Base-by-base conservation (phyloP, 1,140 invertebrate species). In the Conus ventricosus region DNA sequence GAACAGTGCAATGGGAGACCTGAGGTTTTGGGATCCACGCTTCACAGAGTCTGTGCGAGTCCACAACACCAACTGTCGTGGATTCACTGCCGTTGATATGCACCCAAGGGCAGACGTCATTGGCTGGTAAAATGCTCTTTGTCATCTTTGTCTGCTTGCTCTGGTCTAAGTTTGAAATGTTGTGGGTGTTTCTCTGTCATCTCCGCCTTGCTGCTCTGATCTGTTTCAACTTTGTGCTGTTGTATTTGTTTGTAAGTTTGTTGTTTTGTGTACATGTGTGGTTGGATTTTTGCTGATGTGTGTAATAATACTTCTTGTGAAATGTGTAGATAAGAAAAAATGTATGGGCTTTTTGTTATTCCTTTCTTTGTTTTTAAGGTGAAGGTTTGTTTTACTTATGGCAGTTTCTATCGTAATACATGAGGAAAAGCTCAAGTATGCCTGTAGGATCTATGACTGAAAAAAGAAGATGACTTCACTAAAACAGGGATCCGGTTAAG, bases 21-120 rank as follows among this genome's bases (percentile, higher is more conserved):
- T 99, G 23, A 96, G 96, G 93, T 96, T 98, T 85, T 98, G 97
- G 96, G 98, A 99, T 95, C 95, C 97, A 89, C 96, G 98, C 88
- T 97, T 96, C 93, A 96, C 96, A 93, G 94, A 95, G 84, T 96
- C 97, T 5, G 90, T 97, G 13, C 95, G 96, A 91, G 96, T 95
- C 53, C 96, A 97, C 92, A 96, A 96, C 80, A 96, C 97, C 53
- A 95, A 96, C 13, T 96, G 96, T 78, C 23, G 63, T 4, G 97
- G 97, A 88, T 97, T 98, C 90, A 97, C 97, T n/a, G 97, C 97
- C 75, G 97, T 98, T 95, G 96, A 97, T 81, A 96, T 98, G 67
- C 98, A 99, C 95, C 96, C 97, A 90, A 94, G 96, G 67, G 97
- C 97, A 87, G 96, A 97, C 95, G 96, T 98, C 84, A 96, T 98